Evolutionary conservation across 1,140 invertebrate genomes (phyloP).

Genomic region (Monomorium pharaonis): DNA sequence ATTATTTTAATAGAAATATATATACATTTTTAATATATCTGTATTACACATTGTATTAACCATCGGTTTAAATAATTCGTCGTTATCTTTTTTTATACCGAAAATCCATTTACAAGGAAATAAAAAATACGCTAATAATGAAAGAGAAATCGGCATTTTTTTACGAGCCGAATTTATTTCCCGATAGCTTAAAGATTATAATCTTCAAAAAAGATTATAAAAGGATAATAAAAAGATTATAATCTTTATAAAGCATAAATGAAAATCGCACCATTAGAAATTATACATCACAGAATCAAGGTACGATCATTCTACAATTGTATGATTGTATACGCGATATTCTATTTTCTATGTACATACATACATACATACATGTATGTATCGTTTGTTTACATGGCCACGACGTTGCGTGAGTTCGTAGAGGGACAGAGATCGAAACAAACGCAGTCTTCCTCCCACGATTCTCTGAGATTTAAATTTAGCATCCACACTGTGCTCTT

Average conservation of each 20-base stretch:
- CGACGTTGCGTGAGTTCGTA: neutral
- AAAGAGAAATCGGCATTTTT: neutral
- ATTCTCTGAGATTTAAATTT: conserved; percentile 39
- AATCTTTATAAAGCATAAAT: no score
- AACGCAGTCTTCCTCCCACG: neutral
- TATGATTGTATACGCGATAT: neutral
- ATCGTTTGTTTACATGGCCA: neutral
- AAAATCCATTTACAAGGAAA: neutral
- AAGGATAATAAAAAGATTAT: no score
- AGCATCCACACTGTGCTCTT: neutral
- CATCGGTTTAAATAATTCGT: neutral
- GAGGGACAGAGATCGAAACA: neutral
- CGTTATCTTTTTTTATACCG: neutral
- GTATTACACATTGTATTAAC: neutral
- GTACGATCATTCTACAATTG: neutral
- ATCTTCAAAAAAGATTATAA: no score
- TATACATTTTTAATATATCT: neutral
- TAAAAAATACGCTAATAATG: neutral
- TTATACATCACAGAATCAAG: conserved; percentile 41
- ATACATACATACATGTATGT: neutral
- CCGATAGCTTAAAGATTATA: neutral
- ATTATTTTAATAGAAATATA: conserved; percentile 32
- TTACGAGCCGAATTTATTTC: conserved; percentile 28
- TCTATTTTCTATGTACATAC: neutral
- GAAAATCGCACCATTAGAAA: neutral